Evolutionary conservation across 2,888 invertebrate genomes (phyloP), one percentile per base, ranked within the genome.

Genomic region (Meteorus cinctellus): DNA sequence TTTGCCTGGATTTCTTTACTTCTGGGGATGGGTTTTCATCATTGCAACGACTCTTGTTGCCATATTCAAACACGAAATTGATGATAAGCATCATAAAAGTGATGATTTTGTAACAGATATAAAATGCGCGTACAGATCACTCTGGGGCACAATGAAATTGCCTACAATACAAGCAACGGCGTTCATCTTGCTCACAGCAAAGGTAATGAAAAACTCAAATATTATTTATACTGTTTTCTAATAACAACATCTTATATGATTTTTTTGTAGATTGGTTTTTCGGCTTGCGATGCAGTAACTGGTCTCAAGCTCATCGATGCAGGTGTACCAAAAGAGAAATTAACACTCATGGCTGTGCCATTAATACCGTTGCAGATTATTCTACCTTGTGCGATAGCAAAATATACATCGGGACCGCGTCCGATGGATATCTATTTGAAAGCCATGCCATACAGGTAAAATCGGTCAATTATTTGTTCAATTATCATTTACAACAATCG

Each of bases 1-100:
- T 1, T 88, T 95, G 66, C 91, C 94, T 16, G 90, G 96, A 82
- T 99, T 98, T 90, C 91, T 99, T 19, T 94, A 95, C 87, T 97
- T 98, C 89, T 99, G 99, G 98, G 98, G 98, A 5, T 92, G 96
- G 90, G 92, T 96, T 2, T 99, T 99, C 89, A 92, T 99, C 69
- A 88, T 95, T 1, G 95, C 96, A 1, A 99, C 99, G 0, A 97
- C 97, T 0, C 86, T 98, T 2, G 95, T 99, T 67, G 95, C 96
- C 51, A 78, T 98, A 16, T 92, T 98, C n/a, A 99, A 99, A 89
- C 93, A 92, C 80, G 98, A 98, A 74, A 88, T 93, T 78, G 83
- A 87, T 1, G 89, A 87, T 10, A 89, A 87, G 34, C 89, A 90
- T 41, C 84, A 88, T 72, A 89, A 89, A 79, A 84, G 81, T 60